Evolutionary conservation across 2,797 vertebrate genomes (phyloP), one percentile per base, ranked within the genome.

Genomic region (Pteropus rufus): DNA sequence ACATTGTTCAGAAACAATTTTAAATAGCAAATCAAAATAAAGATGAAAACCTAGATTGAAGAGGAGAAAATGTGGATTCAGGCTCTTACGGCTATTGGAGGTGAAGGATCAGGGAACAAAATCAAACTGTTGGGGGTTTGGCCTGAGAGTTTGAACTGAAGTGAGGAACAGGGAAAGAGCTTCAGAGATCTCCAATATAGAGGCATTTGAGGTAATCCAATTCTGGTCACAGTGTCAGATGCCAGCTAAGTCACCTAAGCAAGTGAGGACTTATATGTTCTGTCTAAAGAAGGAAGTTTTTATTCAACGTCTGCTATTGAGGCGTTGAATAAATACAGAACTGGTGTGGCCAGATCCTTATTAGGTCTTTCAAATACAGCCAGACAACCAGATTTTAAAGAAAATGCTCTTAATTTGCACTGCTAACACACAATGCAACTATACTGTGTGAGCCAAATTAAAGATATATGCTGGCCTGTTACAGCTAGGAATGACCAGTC

Each of bases 391-490:
- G 10, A 60, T 65, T 84, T 79, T 64, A 88, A 94, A 93, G 16
- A 62, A 93, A 80, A 65, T 69, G 5, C 16, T 93, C 62, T 89
- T 77, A 46, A 89, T 41, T 62, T 70, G 64, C 83, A 90, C 23
- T 39, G 3, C 58, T 89, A 31, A 41, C 31, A 52, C 62, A 49
- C 31, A 49, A 15, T 65, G 9, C 16, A 65, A 34, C 44, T 83
- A 49, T 72, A 46, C 10, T 9, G 0, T 69, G 49, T 36, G 15
- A 46, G 24, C 24, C 44, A 93, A 77, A 58, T 90, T 73, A 93
- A 77, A 86, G 29, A 44, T 49, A 54, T 21, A 16, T 60, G n/a
- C 23, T 91, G n/a, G 34, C 16, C 16, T 73, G 49, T 67, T 41
- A 16, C 12, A 62, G 64, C 12, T 54, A 54, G 41, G 34, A 52